Evolutionary conservation across 2,797 vertebrate genomes (phyloP).

Genomic region (Macropodus opercularis): DNA sequence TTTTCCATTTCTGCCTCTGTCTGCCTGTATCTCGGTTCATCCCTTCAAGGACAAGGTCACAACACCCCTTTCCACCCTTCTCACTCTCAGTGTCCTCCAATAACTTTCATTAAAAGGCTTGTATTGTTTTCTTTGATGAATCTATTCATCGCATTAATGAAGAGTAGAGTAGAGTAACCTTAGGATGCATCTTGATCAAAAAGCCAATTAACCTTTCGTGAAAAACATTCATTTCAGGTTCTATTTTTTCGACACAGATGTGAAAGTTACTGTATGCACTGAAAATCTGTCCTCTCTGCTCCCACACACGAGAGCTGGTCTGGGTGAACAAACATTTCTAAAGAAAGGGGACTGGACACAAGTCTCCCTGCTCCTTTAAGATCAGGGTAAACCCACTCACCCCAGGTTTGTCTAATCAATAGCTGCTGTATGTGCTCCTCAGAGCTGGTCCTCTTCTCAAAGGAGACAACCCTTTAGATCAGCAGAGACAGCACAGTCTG

Average conservation of each 20-base stretch:
- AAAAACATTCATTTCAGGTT: no score
- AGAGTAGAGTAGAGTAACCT: no score
- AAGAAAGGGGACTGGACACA: not conserved
- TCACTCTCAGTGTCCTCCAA: conserved; percentile 25
- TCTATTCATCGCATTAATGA: not conserved
- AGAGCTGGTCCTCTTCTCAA: conserved; percentile 34
- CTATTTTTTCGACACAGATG: no score
- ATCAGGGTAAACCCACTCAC: conserved; percentile 66
- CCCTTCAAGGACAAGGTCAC: conserved; percentile 59
- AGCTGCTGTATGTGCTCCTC: conserved; percentile 57
- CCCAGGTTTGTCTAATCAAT: conserved; percentile 66
- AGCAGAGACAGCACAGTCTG: conserved; percentile 42
- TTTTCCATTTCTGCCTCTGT: conserved; percentile 47
- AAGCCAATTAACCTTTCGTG: no score
- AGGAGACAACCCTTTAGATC: conserved; percentile 45
- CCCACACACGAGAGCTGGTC: conserved; percentile 36
- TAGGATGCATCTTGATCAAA: no score
- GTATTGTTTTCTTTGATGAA: conserved; percentile 8
- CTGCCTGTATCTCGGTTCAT: conserved; percentile 25
- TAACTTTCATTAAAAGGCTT: conserved; percentile 8
- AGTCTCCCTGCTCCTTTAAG: conserved; percentile 43
- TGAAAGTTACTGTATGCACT: no score
- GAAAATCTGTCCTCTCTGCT: not conserved
- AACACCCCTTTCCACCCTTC: conserved; percentile 22
- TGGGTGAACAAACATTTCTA: conserved; percentile 17